These are phyloP conservation scores for Cryptomyrus ogoouensis DNA, from an alignment of 2,113 vertebrate genomes.

Conservation along the genomic window DNA sequence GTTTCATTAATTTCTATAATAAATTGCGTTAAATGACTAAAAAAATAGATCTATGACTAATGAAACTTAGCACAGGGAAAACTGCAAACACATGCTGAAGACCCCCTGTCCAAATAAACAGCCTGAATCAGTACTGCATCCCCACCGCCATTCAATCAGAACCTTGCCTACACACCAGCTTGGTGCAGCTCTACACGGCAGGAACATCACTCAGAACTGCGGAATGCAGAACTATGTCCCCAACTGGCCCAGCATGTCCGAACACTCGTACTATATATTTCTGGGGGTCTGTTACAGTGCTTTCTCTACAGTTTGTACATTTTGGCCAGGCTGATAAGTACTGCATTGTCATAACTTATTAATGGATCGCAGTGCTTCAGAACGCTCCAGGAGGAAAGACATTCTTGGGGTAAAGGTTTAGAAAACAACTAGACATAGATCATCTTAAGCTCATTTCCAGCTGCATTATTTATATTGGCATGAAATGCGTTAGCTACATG, in stretches of 20 bases:
- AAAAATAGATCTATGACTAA: neutral
- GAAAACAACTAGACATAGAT: constrained; percentile 62
- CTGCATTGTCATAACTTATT: constrained; percentile 64
- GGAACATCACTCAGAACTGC: constrained; percentile 41
- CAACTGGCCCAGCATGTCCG: constrained; percentile 50
- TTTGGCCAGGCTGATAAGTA: constrained; percentile 60
- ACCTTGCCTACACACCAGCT: neutral
- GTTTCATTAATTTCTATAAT: neutral
- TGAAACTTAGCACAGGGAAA: neutral
- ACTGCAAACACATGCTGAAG: neutral
- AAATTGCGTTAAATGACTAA: neutral
- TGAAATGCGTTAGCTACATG: constrained; percentile 59
- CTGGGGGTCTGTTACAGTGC: constrained; percentile 41
- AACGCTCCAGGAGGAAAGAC: constrained; percentile 57
- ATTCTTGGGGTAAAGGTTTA: constrained; percentile 52
- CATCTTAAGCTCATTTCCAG: constrained; percentile 58
- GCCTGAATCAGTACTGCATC: neutral
- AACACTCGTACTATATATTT: constrained; percentile 66
- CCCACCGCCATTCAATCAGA: neutral
- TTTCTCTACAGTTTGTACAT: constrained; percentile 59
- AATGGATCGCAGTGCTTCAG: constrained; percentile 59
- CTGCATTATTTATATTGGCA: constrained; percentile 66
- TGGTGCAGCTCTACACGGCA: constrained; percentile 45
- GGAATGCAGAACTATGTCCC: constrained; percentile 44
- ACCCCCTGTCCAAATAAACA: neutral